phyloP scores from a whole-genome alignment of 2,797 vertebrate genomes.

The Phalanger gymnotis region DNA sequence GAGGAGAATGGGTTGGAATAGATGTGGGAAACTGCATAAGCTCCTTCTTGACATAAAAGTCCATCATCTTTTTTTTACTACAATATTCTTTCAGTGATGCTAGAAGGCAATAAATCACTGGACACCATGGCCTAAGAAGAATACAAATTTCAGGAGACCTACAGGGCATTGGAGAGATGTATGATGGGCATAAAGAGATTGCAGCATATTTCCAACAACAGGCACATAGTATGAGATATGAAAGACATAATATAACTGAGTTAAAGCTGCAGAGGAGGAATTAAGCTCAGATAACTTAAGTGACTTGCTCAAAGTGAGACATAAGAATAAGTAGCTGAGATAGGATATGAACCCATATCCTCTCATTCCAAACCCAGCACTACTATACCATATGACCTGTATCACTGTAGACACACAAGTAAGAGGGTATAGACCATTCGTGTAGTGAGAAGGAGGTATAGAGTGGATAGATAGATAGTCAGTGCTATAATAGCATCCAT shows the following conservation, averaged over 20 bases:
- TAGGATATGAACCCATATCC: neutral
- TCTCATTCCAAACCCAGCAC: neutral
- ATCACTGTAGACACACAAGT: neutral
- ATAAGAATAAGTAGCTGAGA: neutral
- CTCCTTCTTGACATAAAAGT: neutral
- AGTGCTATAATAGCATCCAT: neutral
- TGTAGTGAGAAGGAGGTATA: neutral
- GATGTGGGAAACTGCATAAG: neutral
- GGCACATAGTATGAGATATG: neutral
- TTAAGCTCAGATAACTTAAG: neutral
- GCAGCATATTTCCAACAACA: neutral
- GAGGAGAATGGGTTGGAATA: neutral
- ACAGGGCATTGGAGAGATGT: neutral
- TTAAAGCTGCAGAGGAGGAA: neutral
- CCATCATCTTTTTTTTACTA: neutral
- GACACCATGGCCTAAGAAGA: neutral
- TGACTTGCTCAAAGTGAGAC: neutral
- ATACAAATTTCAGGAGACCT: neutral
- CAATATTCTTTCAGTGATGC: neutral
- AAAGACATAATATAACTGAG: neutral
- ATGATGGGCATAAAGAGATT: neutral
- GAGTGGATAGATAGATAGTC: neutral
- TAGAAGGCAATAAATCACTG: neutral
- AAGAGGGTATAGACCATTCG: neutral
- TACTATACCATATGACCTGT: neutral